Base-by-base conservation (phyloP, 2,797 vertebrate species). In the Dromococcyx pavoninus region DNA sequence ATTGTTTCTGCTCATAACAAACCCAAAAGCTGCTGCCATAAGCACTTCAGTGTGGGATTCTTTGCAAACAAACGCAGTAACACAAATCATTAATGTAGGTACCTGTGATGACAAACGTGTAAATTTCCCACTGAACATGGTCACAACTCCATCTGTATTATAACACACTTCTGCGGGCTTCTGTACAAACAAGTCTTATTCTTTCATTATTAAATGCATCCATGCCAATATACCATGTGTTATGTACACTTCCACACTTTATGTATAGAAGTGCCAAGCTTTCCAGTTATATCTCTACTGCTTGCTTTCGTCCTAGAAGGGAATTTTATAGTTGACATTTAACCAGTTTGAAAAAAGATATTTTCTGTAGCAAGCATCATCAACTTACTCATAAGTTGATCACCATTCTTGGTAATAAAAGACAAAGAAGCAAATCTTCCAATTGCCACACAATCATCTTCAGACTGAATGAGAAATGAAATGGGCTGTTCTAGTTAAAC, bases 331-430 rank as follows among this genome's bases (percentile, higher is more conserved):
- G 28, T 37, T 85, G 70, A 84, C 74, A 88, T 54, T 17, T 80
- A 54, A 62, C 6, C 53, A 46, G 28, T 32, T 78, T 67, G 62
- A 91, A 89, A 77, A 37, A 50, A 70, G 19, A 75, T 3, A 69
- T 39, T 64, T 74, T 77, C 77, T 81, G 24, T 32, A 79, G 51
- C 24, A 53, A 69, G 13, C 24, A 13, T 66, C 80, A 89, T 39
- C 56, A 46, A 77, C 79, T 82, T 93, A 81, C 85, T 89, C 41
- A 65, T 39, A 77, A 70, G 44, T 87, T 93, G 58, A 89, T 91
- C 75, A 85, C 5, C 30, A 48, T 58, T 71, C 84, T 44, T 56
- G 37, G 43, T 77, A 79, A 78, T 50, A 76, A 65, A 46, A 94
- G 84, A 22, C 17, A 72, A 67, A 77, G 35, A 88, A 69, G 69